Conservation (phyloP, 2,113 vertebrate genomes). For the Pelvicachromis taeniatus region DNA sequence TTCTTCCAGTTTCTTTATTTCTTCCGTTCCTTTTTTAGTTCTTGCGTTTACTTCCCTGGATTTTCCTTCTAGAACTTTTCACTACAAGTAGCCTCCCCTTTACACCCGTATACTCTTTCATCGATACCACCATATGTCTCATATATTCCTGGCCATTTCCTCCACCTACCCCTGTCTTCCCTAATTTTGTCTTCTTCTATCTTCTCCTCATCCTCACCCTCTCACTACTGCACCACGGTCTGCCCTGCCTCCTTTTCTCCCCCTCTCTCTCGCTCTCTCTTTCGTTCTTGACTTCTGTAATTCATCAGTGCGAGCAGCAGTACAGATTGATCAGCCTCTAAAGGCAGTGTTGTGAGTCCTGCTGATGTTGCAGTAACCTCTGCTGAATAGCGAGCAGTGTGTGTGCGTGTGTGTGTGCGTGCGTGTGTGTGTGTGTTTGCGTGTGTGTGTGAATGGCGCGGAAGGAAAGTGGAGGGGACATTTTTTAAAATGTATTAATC, state of each 20-base stretch:
- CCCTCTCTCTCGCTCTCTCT: neutral
- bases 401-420: conserved; percentile 23
- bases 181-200: conserved; percentile 1
- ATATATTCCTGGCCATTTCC: neutral
- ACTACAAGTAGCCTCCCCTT: neutral
- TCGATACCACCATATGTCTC: neutral
- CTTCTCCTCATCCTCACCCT: neutral
- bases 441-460: conserved; percentile 42
- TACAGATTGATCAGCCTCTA: conserved; percentile 84
- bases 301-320: conserved; percentile 79
- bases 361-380: conserved; percentile 76
- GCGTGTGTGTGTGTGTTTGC: conserved; percentile 40
- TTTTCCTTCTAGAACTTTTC: neutral
- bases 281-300: conserved; percentile 73
- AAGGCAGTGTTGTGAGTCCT: conserved; percentile 69
- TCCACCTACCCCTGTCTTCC: neutral
- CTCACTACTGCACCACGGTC: neutral
- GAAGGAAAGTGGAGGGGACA: conserved; percentile 76
- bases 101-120: neutral
- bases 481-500: conserved; percentile 81
- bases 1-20: neutral
- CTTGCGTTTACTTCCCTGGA: neutral
- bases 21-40: neutral
- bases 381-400: conserved; percentile 69
- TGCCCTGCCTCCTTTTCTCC: neutral